Conservation (phyloP, 2,113 vertebrate species). For the Ceuthmochares aereus region DNA sequence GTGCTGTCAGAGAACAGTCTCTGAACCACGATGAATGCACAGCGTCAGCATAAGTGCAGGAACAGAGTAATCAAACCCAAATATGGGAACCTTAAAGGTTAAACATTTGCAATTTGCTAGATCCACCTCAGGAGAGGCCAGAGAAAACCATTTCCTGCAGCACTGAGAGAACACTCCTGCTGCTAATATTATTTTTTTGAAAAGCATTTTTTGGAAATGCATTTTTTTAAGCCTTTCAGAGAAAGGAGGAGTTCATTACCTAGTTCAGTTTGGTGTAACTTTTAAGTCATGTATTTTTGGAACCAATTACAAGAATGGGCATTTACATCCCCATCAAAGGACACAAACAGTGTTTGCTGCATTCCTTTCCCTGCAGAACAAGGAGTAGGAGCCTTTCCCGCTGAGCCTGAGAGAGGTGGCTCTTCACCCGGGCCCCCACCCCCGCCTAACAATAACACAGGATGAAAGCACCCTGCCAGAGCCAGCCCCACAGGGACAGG, state of each 20-base stretch:
- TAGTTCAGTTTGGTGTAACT: background rate
- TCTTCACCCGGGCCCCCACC: background rate
- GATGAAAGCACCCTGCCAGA: too few relatives aligned
- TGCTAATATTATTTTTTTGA: background rate
- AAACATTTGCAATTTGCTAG: background rate
- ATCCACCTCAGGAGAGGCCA: background rate
- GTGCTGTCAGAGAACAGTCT: background rate
- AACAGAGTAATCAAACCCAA: background rate
- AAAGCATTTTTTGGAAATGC: background rate
- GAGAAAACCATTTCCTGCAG: background rate
- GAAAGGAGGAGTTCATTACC: background rate
- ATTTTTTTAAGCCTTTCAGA: background rate
- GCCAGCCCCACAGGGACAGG: background rate
- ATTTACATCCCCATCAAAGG: background rate
- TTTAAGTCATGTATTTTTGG: background rate
- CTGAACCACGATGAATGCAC: background rate
- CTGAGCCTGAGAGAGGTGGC: rapidly evolving
- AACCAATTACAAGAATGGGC: background rate
- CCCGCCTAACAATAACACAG: background rate
- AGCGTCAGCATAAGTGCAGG: rapidly evolving
- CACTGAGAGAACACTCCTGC: background rate
- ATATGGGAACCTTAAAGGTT: background rate
- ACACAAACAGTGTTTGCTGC: background rate
- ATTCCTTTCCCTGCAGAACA: background rate
- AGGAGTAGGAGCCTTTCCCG: background rate